Conservation (phyloP, 2,113 vertebrate species). For the Sebastes fasciatus region DNA sequence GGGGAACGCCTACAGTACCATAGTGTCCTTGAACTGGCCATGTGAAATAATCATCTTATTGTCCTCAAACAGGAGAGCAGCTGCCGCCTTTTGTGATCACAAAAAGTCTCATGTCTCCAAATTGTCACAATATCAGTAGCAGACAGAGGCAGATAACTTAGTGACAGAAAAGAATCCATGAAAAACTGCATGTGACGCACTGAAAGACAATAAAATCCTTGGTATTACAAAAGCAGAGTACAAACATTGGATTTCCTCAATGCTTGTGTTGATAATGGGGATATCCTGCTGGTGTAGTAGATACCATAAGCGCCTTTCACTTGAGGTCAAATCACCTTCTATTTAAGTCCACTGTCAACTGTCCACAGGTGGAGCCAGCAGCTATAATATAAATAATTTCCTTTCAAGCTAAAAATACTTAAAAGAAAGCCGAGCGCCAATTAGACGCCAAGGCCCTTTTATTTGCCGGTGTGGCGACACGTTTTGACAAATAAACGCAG, state of each 20-base stretch:
- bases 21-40: slow-evolving; percentile 57
- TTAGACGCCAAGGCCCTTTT: too few relatives aligned
- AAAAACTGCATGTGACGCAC: slow-evolving; percentile 75
- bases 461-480: too few relatives aligned
- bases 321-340: slow-evolving; percentile 33
- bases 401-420: slow-evolving; percentile 10
- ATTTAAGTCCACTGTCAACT: slow-evolving; percentile 22
- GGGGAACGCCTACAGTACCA: slow-evolving; percentile 17
- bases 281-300: slow-evolving; percentile 80
- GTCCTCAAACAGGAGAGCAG: slow-evolving; percentile 57
- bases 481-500: too few relatives aligned
- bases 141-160: slow-evolving; percentile 44
- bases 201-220: slow-evolving; percentile 72
- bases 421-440: too few relatives aligned
- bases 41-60: slow-evolving; percentile 58
- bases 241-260: slow-evolving; percentile 79
- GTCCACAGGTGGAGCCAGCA: slow-evolving; percentile 9
- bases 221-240: slow-evolving; percentile 46
- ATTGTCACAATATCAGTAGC: slow-evolving; percentile 45
- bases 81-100: slow-evolving; percentile 27
- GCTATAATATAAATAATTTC: slow-evolving; percentile 1
- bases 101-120: slow-evolving; percentile 19
- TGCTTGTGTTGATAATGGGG: slow-evolving; percentile 75
- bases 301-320: slow-evolving; percentile 24
- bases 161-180: slow-evolving; percentile 49